These are phyloP conservation scores for Apistogramma diplotaenia DNA, from an alignment of 2,113 vertebrate genomes.

Conservation along the genomic window DNA sequence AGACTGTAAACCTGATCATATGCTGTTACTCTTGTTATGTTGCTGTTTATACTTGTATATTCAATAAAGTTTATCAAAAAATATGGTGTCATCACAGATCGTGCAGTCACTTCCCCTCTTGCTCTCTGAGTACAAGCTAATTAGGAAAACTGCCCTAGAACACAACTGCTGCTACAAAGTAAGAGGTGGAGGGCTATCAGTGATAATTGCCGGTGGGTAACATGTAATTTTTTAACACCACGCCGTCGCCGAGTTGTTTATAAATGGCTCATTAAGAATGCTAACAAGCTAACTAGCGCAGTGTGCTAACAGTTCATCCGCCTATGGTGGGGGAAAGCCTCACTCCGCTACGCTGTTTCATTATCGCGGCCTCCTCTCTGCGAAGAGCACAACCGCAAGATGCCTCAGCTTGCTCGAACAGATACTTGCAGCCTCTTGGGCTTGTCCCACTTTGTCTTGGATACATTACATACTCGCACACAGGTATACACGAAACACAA, in stretches of 20 bases:
- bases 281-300: slow-evolving; percentile 23
- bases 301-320: slow-evolving; percentile 26
- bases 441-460: slow-evolving; percentile 29
- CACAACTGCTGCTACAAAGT: not conserved
- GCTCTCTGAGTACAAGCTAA: not conserved
- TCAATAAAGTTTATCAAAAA: not conserved
- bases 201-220: not conserved
- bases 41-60: not conserved
- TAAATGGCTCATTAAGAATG: not conserved
- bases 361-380: slow-evolving; percentile 36
- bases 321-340: not conserved
- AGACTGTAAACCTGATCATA: not conserved
- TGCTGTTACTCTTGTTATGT: not conserved
- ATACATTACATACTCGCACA: slow-evolving; percentile 2
- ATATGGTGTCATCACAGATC: not conserved
- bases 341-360: slow-evolving; percentile 4
- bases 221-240: not conserved
- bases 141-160: not conserved
- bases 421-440: slow-evolving; percentile 28
- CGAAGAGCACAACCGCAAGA: slow-evolving; percentile 22
- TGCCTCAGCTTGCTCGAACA: slow-evolving; percentile 47
- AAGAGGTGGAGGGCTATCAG: not conserved
- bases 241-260: not conserved
- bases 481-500: slow-evolving; percentile 22
- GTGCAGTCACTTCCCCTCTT: not conserved